phyloP scores from a whole-genome alignment of 2,888 invertebrate genomes.

The Caenorhabditis zanzibari region DNA sequence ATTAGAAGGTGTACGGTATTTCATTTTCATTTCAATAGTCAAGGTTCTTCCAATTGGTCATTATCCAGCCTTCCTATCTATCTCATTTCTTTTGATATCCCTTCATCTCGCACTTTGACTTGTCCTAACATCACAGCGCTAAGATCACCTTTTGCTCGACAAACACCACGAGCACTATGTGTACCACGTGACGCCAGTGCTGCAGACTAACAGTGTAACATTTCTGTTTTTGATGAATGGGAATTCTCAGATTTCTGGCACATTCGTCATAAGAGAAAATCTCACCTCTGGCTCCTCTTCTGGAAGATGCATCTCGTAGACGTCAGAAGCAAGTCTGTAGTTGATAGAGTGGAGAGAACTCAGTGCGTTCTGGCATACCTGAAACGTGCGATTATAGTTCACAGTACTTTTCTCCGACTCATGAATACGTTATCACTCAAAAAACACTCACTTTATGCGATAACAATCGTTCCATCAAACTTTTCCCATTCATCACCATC shows the following conservation, averaged over 20 bases:
- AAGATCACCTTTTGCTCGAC: conserved; percentile 46
- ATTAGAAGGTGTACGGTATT: too few species aligned
- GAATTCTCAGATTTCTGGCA: conserved; percentile 5
- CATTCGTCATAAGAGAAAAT: not conserved
- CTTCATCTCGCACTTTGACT: not conserved
- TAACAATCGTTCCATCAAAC: conserved; percentile 73
- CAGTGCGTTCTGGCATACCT: conserved; percentile 77
- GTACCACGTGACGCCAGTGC: conserved; percentile 40
- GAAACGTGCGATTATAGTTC: conserved; percentile 31
- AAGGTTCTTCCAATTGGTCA: too few species aligned
- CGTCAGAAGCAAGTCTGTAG: conserved; percentile 70
- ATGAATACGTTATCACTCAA: not conserved
- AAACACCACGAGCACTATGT: conserved; percentile 36
- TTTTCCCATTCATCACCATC: conserved; percentile 72
- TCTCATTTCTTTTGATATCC: not conserved
- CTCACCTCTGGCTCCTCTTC: conserved; percentile 64
- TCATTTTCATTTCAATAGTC: too few species aligned
- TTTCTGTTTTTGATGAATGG: conserved; percentile 47
- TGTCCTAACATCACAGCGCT: conserved; percentile 24
- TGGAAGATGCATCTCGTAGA: conserved; percentile 78
- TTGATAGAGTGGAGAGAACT: conserved; percentile 68
- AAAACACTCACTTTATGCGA: conserved; percentile 74
- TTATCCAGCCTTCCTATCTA: too few species aligned
- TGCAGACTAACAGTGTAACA: conserved; percentile 41
- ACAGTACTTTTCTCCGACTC: not conserved